These are phyloP conservation scores for Hyperoplus immaculatus DNA, from an alignment of 2,797 vertebrate genomes.

Conservation along the genomic window DNA sequence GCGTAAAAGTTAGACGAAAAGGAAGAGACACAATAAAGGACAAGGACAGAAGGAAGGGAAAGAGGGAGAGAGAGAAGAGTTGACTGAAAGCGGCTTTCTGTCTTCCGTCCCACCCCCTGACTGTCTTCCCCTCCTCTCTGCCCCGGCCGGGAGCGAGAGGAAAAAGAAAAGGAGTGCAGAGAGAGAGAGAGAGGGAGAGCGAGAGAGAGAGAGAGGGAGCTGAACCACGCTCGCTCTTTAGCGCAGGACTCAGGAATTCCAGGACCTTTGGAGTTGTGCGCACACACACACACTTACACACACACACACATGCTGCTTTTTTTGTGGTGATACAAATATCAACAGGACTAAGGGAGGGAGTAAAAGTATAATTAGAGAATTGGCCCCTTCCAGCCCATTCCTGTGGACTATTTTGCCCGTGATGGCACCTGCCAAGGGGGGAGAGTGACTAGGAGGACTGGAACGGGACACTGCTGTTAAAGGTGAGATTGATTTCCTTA, in stretches of 20 bases:
- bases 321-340: constrained; percentile 52
- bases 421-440: constrained; percentile 85
- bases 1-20: constrained; percentile 65
- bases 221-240: constrained; percentile 67
- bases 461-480: constrained; percentile 58
- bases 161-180: constrained; percentile 67
- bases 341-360: constrained; percentile 45
- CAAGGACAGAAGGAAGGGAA: constrained; percentile 26
- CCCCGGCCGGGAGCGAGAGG: constrained; percentile 55
- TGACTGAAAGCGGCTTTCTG: constrained; percentile 76
- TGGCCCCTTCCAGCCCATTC: constrained; percentile 61
- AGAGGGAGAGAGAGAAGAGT: constrained; percentile 49
- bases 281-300: constrained; percentile 41
- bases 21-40: constrained; percentile 34
- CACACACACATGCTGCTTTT: constrained; percentile 51
- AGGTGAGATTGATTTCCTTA: constrained; percentile 72
- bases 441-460: constrained; percentile 68
- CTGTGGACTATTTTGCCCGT: constrained; percentile 82
- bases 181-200: not conserved
- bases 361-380: constrained; percentile 41
- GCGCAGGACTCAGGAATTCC: constrained; percentile 80
- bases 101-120: constrained; percentile 76
- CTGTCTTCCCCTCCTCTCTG: constrained; percentile 74
- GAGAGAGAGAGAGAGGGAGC: constrained; percentile 52
- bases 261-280: constrained; percentile 78